Conservation (phyloP, 2,888 invertebrate species). For the Microchrysa polita region DNA sequence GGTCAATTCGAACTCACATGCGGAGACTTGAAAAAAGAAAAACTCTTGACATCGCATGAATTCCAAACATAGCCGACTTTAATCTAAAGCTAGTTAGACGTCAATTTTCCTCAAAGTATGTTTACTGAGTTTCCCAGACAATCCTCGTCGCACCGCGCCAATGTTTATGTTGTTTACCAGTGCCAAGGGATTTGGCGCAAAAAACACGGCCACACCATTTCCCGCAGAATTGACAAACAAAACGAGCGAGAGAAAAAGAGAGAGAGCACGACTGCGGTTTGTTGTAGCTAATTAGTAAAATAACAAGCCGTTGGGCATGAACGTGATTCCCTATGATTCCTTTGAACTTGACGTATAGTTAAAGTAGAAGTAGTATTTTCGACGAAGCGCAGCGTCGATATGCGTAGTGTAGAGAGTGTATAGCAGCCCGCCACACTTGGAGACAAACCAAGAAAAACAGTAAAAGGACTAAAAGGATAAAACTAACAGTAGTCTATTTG, state of each 20-base stretch:
- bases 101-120: conserved; percentile 9
- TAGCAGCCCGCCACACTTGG: not conserved
- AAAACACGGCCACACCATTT: not conserved
- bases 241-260: not conserved
- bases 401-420: not conserved
- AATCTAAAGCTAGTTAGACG: conserved; percentile 5
- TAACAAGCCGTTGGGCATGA: conserved; percentile 28
- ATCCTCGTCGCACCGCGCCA: not conserved
- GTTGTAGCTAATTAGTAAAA: conserved; percentile 12
- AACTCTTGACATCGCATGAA: too few species aligned
- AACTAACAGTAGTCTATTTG: conserved; percentile 40
- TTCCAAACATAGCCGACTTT: not conserved
- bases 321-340: conserved; percentile 29
- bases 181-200: not conserved
- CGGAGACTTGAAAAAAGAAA: too few species aligned
- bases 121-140: not conserved
- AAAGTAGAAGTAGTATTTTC: not conserved
- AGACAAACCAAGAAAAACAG: not conserved
- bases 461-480: conserved; percentile 1
- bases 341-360: too few species aligned
- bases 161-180: not conserved
- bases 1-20: too few species aligned
- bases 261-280: not conserved
- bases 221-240: not conserved
- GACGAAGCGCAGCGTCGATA: not conserved